A percentile compares a stretch with the other conserved stretches of the same genome.
Conservation (phyloP, 2,113 vertebrate species). For the Micromys minutus region DNA sequence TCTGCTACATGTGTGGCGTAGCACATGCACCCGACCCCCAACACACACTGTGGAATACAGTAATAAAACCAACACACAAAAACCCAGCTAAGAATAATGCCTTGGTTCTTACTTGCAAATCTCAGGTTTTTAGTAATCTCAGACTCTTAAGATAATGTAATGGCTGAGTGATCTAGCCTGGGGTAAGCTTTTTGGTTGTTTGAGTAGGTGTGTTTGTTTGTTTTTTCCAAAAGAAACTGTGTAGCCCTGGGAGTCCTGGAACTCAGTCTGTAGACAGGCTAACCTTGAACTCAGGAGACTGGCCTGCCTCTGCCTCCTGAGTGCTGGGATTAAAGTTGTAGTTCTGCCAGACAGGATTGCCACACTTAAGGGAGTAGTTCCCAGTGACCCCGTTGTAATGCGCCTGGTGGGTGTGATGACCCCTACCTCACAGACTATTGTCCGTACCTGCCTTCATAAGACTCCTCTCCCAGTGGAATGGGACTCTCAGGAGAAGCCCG, state of each 20-base stretch:
- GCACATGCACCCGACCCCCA: not conserved
- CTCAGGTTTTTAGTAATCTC: not conserved
- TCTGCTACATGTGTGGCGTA: not conserved
- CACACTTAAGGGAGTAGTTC: not conserved
- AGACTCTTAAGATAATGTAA: not conserved
- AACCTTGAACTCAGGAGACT: not conserved
- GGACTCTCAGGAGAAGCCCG: not conserved
- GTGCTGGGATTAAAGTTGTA: not conserved
- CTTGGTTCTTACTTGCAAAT: slow-evolving; percentile 12
- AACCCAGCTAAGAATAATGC: not conserved
- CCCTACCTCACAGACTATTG: not conserved
- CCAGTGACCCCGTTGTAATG: not conserved
- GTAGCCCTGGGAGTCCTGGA: not conserved
- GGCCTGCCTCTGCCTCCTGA: not conserved
- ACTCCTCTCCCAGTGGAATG: not conserved
- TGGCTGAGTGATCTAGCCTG: not conserved
- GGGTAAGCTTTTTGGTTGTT: not conserved
- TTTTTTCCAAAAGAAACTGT: not conserved
- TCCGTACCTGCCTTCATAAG: not conserved
- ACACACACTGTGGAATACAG: not conserved
- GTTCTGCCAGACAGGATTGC: not conserved
- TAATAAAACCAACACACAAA: not conserved
- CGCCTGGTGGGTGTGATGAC: not conserved
- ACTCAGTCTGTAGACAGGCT: not conserved
- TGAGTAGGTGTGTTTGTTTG: not conserved